Percentiles rank a stretch among this genome's conserved stretches.
Conservation (phyloP, 2,797 vertebrate genomes). For the Malacoraja senta region DNA sequence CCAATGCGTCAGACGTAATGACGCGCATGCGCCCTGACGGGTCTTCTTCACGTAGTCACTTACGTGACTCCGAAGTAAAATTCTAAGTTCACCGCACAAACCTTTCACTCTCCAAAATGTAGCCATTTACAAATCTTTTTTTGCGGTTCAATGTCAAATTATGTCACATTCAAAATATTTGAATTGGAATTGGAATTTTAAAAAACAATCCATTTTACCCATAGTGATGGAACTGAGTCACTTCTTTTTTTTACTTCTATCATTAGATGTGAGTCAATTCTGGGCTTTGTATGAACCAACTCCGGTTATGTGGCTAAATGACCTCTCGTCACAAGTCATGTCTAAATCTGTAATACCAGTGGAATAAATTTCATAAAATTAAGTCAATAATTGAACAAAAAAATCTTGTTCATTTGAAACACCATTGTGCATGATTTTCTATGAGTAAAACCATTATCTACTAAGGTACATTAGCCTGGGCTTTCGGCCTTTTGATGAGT, state of each 20-base stretch:
- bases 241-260: too few relatives aligned
- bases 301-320: background rate
- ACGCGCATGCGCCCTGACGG: too few relatives aligned
- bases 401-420: background rate
- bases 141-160: background rate
- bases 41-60: too few relatives aligned
- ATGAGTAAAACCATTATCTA: background rate
- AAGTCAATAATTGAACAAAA: background rate
- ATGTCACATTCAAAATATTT: too few relatives aligned
- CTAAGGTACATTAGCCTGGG: background rate
- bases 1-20: too few relatives aligned
- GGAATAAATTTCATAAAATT: background rate
- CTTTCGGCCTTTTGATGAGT: background rate
- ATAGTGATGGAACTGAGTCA: background rate
- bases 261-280: background rate
- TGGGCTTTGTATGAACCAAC: background rate
- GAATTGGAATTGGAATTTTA: too few relatives aligned
- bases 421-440: background rate
- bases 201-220: too few relatives aligned
- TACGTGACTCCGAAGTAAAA: too few relatives aligned
- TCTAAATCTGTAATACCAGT: background rate
- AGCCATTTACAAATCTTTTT: background rate
- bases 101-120: too few relatives aligned
- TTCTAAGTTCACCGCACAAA: too few relatives aligned
- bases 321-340: background rate